A percentile compares a stretch with the other conserved stretches of the same genome.
Evolutionary conservation across 1,140 invertebrate species (phyloP).

Genomic region (Ladona fulva): DNA sequence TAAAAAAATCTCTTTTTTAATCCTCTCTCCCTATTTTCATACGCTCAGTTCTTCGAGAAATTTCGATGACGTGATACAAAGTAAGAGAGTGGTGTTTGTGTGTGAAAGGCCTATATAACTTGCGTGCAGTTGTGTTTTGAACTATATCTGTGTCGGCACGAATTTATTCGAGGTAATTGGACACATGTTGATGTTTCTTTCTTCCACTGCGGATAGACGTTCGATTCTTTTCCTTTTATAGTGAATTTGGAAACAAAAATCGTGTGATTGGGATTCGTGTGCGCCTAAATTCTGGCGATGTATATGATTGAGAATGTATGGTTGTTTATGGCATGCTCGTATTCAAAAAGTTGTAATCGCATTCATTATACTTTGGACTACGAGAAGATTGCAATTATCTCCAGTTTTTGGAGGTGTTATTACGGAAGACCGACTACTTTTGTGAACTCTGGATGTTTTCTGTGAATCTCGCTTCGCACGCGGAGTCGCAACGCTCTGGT

Average conservation of each 20-base stretch:
- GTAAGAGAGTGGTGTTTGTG: background rate
- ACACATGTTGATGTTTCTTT: background rate
- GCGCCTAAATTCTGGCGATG: background rate
- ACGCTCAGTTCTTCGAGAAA: conserved; percentile 8
- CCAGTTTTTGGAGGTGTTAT: no score
- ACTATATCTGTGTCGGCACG: background rate
- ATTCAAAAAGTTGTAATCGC: no score
- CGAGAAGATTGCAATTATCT: no score
- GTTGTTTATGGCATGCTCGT: no score
- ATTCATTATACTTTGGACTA: no score
- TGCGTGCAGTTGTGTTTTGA: background rate
- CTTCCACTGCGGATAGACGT: background rate
- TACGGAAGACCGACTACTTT: no score
- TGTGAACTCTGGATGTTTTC: no score
- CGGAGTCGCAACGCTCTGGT: no score
- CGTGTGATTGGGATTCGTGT: background rate
- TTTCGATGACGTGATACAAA: background rate
- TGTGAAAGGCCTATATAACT: background rate
- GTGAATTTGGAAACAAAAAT: background rate
- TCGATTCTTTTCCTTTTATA: background rate
- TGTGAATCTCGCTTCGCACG: no score
- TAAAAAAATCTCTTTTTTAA: conserved; percentile 9
- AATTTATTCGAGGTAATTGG: background rate
- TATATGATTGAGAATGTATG: background rate
- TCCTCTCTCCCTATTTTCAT: conserved; percentile 2